Evolutionary conservation across 2,888 invertebrate species (phyloP), one percentile per base, ranked within the genome.

Genomic region (Cephus pulcher): DNA sequence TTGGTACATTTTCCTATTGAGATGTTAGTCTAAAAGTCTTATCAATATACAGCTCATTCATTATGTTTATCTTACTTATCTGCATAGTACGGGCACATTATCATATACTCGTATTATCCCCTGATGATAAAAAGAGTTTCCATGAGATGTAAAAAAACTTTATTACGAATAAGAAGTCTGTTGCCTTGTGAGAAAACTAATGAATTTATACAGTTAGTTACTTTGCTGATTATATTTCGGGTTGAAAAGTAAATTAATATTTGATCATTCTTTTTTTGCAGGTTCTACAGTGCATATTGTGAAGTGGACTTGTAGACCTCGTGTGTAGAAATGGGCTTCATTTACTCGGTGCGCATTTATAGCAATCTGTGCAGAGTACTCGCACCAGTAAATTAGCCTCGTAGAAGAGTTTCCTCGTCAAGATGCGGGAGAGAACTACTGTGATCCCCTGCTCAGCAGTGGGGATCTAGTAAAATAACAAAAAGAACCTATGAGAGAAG

Each of bases 361-460:
- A 68, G 30, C 56, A 30, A 68, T n/a, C 34, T 68, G 33, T 56
- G 68, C 75, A 30, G 68, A 75, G 35, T 75, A 40, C 56, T 37
- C 12, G 68, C 35, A 30, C 35, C 35, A 37, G n/a, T 74, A 12
- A 35, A 74, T 74, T 70, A 75, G 40, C 37, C 15, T 30, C 30
- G 71, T 73, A 15, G 69, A 68, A 34, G 69, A 37, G 71, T 71
- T 15, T 71, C 11, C 32, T 32, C 34, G 34, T 82, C 86, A 91
- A 90, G 85, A 91, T 91, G 91, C 88, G 91, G 90, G 90, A 91
- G 86, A 84, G 86, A 86, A 88, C 83, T 75, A 83, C 80, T 80
- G 83, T 80, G 85, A 87, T 89, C 87, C 90, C 89, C 85, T 85
- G 86, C 85, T 84, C 81, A 82, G 79, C 84, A 82, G 84, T 82